A percentile compares a stretch with the other conserved stretches of the same genome.
Conservation (phyloP, 2,797 vertebrate species). For the Molossus molossus region DNA sequence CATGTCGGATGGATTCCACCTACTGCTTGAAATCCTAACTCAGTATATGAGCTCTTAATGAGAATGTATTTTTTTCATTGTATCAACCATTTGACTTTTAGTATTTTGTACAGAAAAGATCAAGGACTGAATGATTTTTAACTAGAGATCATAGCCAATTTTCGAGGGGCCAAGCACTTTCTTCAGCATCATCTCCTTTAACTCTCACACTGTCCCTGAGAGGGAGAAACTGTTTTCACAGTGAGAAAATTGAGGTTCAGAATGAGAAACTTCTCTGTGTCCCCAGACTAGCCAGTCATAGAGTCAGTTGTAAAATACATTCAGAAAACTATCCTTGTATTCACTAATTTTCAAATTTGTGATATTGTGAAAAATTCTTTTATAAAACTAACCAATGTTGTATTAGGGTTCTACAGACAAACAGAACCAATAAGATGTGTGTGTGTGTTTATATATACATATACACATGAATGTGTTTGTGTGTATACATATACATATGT, state of each 20-base stretch:
- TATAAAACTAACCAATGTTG: background rate
- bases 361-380: background rate
- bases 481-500: background rate
- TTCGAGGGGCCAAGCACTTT: background rate
- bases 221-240: background rate
- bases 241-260: background rate
- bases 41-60: background rate
- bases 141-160: background rate
- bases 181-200: background rate
- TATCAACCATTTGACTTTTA: background rate
- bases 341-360: slow-evolving; percentile 28
- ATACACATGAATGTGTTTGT: accelerated
- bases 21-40: background rate
- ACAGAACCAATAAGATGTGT: background rate
- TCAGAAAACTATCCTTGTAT: background rate
- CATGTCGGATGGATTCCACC: background rate
- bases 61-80: background rate
- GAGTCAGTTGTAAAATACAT: background rate
- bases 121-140: background rate
- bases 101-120: background rate
- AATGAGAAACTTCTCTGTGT: background rate
- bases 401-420: background rate
- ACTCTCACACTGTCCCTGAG: background rate
- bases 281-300: background rate
- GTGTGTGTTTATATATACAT: background rate